phyloP scores from a whole-genome alignment of 2,888 invertebrate species.

The Perizoma affinitatum region DNA sequence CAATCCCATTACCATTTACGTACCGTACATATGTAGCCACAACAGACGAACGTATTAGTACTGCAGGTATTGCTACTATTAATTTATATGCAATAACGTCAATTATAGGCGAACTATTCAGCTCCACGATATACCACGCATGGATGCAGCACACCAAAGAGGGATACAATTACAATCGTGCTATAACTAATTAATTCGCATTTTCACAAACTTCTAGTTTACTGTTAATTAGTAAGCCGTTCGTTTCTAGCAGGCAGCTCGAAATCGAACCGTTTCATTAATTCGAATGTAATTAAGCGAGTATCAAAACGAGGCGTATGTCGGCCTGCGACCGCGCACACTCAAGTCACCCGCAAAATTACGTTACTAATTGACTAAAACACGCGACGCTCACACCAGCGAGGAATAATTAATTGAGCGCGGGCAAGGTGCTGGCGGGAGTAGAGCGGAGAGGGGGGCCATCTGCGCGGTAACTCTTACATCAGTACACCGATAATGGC shows the following conservation, averaged over 20 bases:
- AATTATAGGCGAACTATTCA: slow-evolving; percentile 70
- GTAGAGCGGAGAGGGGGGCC: slow-evolving; percentile 62
- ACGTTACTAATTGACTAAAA: slow-evolving; percentile 85
- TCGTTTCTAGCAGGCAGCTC: slow-evolving; percentile 27
- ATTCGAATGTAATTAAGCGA: slow-evolving; percentile 46
- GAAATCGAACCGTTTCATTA: slow-evolving; percentile 26
- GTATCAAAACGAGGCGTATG: slow-evolving; percentile 61
- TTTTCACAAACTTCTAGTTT: slow-evolving; percentile 39
- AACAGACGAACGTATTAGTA: slow-evolving; percentile 59
- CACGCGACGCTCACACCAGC: slow-evolving; percentile 84
- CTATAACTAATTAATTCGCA: slow-evolving; percentile 49
- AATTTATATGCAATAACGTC: slow-evolving; percentile 79
- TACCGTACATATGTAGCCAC: slow-evolving; percentile 53
- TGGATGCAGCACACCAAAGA: slow-evolving; percentile 41
- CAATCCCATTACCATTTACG: slow-evolving; percentile 70
- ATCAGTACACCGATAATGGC: slow-evolving; percentile 85
- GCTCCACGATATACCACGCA: slow-evolving; percentile 51
- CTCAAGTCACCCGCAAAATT: slow-evolving; percentile 84
- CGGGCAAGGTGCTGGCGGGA: slow-evolving; percentile 63
- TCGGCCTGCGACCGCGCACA: slow-evolving; percentile 73
- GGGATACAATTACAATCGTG: slow-evolving; percentile 49
- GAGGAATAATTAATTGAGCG: slow-evolving; percentile 83
- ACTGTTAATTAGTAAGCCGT: slow-evolving; percentile 36
- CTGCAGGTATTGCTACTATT: slow-evolving; percentile 72
- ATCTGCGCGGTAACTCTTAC: slow-evolving; percentile 84